These are phyloP conservation scores for Manis javanica DNA, from an alignment of 2,797 vertebrate genomes.

Conservation along the genomic window DNA sequence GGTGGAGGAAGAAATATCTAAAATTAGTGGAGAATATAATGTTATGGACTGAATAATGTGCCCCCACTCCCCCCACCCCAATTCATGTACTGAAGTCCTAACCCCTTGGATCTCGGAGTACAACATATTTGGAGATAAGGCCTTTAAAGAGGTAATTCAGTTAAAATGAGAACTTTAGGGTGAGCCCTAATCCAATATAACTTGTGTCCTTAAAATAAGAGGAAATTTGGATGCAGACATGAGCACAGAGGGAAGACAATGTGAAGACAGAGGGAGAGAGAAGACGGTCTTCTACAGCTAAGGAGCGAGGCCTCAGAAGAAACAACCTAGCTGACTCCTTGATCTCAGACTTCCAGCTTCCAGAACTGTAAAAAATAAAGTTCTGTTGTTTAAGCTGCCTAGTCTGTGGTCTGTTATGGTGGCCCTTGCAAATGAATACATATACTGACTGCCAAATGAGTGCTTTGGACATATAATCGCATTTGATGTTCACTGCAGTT, in stretches of 20 bases:
- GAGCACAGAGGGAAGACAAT: neutral
- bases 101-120: neutral
- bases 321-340: neutral
- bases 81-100: neutral
- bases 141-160: neutral
- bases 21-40: neutral
- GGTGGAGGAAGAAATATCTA: neutral
- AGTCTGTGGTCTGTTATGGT: neutral
- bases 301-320: neutral
- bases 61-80: too few species aligned
- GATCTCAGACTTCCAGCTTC: neutral
- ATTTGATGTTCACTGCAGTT: neutral
- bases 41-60: neutral
- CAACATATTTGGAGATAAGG: neutral
- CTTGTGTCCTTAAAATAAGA: neutral
- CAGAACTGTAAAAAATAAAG: neutral
- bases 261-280: neutral
- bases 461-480: neutral
- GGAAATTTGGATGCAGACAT: neutral
- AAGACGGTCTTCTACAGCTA: neutral
- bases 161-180: neutral
- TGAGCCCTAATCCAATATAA: neutral
- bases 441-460: accelerated
- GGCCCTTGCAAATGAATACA: neutral
- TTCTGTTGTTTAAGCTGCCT: neutral